Percentiles rank a stretch among this genome's conserved stretches.
Conservation (phyloP, 2,797 vertebrate species). For the Semotilus atromaculatus region DNA sequence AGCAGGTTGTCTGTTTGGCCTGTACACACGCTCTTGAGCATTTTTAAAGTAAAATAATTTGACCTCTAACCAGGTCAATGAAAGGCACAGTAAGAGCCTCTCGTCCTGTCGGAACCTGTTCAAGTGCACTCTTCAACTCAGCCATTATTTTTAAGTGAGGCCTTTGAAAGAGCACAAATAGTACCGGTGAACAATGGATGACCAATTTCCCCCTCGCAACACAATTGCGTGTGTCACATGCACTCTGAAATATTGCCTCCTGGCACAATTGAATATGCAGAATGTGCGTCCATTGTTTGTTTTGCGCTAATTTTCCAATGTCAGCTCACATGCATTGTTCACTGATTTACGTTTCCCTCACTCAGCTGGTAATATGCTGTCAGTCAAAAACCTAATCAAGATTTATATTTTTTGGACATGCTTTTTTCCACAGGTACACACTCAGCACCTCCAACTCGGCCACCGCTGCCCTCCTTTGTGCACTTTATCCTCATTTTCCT, state of each 20-base stretch:
- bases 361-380: background rate
- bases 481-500: slow-evolving; percentile 96
- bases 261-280: background rate
- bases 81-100: slow-evolving; percentile 39
- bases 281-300: slow-evolving; percentile 12
- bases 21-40: slow-evolving; percentile 31
- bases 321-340: slow-evolving; percentile 5
- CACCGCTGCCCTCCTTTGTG: slow-evolving; percentile 94
- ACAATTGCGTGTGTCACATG: slow-evolving; percentile 12
- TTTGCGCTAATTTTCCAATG: background rate
- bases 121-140: slow-evolving; percentile 40
- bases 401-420: background rate
- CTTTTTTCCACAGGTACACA: slow-evolving; percentile 83
- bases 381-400: background rate
- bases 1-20: slow-evolving; percentile 8
- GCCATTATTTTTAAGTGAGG: slow-evolving; percentile 57
- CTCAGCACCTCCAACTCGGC: slow-evolving; percentile 96
- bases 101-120: slow-evolving; percentile 33
- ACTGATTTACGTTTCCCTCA: background rate
- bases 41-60: slow-evolving; percentile 45
- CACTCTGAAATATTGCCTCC: slow-evolving; percentile 12
- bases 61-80: slow-evolving; percentile 29
- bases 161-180: slow-evolving; percentile 40
- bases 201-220: slow-evolving; percentile 32
- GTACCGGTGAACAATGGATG: slow-evolving; percentile 45